Base-by-base conservation (phyloP, 2,888 invertebrate genomes). In the Hirudinaria manillensis region DNA sequence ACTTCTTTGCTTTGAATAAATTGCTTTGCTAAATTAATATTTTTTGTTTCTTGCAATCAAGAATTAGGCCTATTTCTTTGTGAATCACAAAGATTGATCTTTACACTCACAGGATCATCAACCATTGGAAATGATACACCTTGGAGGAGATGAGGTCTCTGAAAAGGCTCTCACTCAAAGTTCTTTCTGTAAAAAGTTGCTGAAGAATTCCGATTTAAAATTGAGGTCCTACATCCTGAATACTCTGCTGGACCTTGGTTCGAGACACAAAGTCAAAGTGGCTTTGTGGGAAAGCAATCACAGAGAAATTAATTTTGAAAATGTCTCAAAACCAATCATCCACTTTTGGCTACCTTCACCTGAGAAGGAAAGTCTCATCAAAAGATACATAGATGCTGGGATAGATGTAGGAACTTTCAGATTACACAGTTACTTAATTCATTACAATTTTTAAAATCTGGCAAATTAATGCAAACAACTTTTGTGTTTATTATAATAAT, bases 101-200 rank as follows among this genome's bases (percentile, higher is more conserved):
- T 19, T 10, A 68, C 4, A 16, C 32, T 61, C 67, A 21, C 61
- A 76, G 76, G 70, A 61, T 16, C 61, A 76, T 36, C 75, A 76
- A 65, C 81, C 81, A 1, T 75, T 84, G 51, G 78, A 78, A 61
- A 79, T 78, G 6, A 82, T 81, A 73, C 82, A 84, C 77, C 81
- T 82, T 55, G 84, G 84, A 7, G 84, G 83, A 0, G 84, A 84
- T 75, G 84, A 84, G 76, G 82, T 83, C 1, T 80, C 82, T 0
- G 38, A 36, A 0, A 80, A 80, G 6, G 82, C 83, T 4, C 83
- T 82, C 82, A 72, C 79, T n/a, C 78, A 82, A n/a, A 83, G 83
- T 3, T 75, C 82, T 0, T 70, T 67, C 16, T 84, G 84, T 75
- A 36, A 75, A 24, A n/a, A 73, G 77, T 38, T 70, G 72, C 38